phyloP scores from a whole-genome alignment of 1,140 invertebrate genomes.

The Neomicropteryx cornuta region DNA sequence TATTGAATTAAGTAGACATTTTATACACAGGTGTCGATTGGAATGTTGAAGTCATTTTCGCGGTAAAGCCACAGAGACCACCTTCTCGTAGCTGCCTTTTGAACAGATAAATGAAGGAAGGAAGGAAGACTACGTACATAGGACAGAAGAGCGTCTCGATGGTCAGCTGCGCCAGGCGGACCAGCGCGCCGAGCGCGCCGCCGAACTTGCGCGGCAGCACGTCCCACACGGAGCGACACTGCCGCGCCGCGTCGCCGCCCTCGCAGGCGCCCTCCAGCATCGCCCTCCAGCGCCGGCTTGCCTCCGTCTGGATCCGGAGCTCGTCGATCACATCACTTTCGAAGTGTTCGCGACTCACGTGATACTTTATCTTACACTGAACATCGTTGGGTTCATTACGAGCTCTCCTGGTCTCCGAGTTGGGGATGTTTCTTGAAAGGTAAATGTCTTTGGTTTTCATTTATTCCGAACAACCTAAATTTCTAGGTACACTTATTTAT shows the following conservation, averaged over 20 bases:
- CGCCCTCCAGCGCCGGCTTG: conserved; percentile 1
- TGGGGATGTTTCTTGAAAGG: too few relatives aligned
- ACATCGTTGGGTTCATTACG: not conserved
- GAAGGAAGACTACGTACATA: conserved; percentile 14
- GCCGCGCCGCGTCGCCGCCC: conserved; percentile 3
- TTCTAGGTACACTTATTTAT: too few relatives aligned
- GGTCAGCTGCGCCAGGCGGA: conserved; percentile 14
- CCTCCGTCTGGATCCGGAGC: conserved; percentile 1
- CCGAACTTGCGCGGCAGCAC: conserved; percentile 15
- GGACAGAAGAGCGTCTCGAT: conserved; percentile 16
- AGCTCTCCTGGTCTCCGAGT: too few relatives aligned
- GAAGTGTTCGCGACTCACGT: conserved; percentile 1
- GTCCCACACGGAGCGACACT: conserved; percentile 9
- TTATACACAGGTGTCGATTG: too few relatives aligned
- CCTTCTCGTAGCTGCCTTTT: too few relatives aligned
- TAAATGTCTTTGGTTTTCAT: too few relatives aligned
- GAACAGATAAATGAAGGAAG: too few relatives aligned
- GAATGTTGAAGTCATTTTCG: too few relatives aligned
- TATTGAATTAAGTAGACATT: too few relatives aligned
- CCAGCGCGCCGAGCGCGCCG: conserved; percentile 13
- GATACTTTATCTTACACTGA: not conserved
- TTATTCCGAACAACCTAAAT: too few relatives aligned
- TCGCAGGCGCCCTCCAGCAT: not conserved
- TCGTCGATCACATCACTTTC: too few relatives aligned
- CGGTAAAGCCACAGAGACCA: too few relatives aligned